A percentile compares a stretch with the other conserved stretches of the same genome.
Conservation (phyloP, 1,140 invertebrate genomes). For the Dufourea novaeangliae region DNA sequence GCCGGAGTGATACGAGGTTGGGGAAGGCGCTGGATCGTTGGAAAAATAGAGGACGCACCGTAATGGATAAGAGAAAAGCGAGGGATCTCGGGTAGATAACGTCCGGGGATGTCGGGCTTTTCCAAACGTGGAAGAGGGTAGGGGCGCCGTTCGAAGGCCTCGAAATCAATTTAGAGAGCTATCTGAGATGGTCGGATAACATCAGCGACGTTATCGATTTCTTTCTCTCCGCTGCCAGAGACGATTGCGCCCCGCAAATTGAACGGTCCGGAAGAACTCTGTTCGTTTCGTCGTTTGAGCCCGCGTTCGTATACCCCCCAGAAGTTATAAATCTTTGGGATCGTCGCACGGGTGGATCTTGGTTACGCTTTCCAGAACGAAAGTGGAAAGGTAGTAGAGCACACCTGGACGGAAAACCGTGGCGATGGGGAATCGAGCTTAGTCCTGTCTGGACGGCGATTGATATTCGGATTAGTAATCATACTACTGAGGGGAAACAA, state of each 20-base stretch:
- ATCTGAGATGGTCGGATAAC: conserved; percentile 67
- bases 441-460: neutral
- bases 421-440: no score
- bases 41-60: conserved; percentile 53
- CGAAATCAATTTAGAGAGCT: conserved; percentile 78
- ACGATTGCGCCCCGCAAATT: conserved; percentile 5
- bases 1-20: no score
- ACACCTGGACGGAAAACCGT: neutral
- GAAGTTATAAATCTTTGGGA: neutral
- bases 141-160: conserved; percentile 59
- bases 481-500: neutral
- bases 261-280: conserved; percentile 23
- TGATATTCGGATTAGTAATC: neutral
- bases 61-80: conserved; percentile 70
- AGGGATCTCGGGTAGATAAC: conserved; percentile 73
- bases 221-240: conserved; percentile 35
- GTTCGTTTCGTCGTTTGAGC: neutral
- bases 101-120: conserved; percentile 35
- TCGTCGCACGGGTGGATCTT: no score
- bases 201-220: conserved; percentile 53
- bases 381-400: no score
- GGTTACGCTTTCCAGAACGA: no score
- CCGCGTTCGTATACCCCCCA: neutral
- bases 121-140: conserved; percentile 53
- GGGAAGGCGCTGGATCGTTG: conserved; percentile 31